phyloP scores from a whole-genome alignment of 1,140 invertebrate species.

The Drosophila navojoa region DNA sequence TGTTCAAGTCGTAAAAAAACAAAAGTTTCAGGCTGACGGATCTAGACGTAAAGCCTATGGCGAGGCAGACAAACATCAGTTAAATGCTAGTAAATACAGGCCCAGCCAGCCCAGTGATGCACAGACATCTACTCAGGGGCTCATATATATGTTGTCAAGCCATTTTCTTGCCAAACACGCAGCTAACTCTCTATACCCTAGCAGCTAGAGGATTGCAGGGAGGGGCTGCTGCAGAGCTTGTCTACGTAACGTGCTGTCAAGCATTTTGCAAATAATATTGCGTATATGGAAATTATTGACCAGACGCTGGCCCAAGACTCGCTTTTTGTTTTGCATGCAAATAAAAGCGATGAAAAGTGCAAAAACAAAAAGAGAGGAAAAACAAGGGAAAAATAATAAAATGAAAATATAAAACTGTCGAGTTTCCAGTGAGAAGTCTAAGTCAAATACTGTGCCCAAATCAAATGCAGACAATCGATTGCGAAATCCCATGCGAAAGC shows the following conservation, averaged over 20 bases:
- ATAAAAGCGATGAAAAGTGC: conserved; percentile 1
- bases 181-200: conserved; percentile 17
- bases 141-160: conserved; percentile 8
- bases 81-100: conserved; percentile 24
- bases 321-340: conserved; percentile 38
- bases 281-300: conserved; percentile 64
- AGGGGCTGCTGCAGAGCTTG: not conserved
- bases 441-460: conserved; percentile 13
- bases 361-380: not conserved
- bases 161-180: conserved; percentile 37
- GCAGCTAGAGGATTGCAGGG: not conserved
- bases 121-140: not conserved
- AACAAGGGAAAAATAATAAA: not conserved
- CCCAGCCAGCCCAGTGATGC: conserved; percentile 3
- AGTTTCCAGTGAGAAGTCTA: conserved; percentile 22
- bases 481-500: not conserved
- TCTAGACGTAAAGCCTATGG: conserved; percentile 11
- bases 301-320: conserved; percentile 27
- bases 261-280: conserved; percentile 72
- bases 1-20: conserved; percentile 54
- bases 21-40: conserved; percentile 2
- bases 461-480: conserved; percentile 14
- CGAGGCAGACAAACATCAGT: conserved; percentile 21
- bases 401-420: not conserved
- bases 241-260: conserved; percentile 64